A percentile compares a stretch with the other conserved stretches of the same genome.
Evolutionary conservation across 2,113 vertebrate genomes (phyloP).

Genomic region (Rhipidura dahli): DNA sequence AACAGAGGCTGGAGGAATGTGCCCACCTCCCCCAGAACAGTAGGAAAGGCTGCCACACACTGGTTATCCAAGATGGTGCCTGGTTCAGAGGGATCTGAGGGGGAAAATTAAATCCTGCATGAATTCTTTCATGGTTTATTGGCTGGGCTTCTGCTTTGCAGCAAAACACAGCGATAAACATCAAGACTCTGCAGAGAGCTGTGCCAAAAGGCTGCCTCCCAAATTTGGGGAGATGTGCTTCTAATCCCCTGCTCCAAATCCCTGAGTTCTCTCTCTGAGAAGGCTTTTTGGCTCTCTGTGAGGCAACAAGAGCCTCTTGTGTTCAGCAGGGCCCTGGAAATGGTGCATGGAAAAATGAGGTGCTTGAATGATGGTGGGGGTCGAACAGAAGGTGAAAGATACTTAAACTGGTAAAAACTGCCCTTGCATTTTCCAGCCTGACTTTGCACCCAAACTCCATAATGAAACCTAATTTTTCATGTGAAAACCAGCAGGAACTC

Average conservation of each 20-base stretch:
- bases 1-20: not conserved
- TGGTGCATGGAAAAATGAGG: not conserved
- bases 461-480: not conserved
- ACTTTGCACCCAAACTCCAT: not conserved
- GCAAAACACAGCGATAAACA: not conserved
- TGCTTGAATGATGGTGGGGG: not conserved
- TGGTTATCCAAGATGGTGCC: not conserved
- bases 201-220: not conserved
- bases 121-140: not conserved
- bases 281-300: not conserved
- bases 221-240: not conserved
- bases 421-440: not conserved
- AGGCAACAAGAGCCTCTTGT: not conserved
- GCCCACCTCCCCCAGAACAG: not conserved
- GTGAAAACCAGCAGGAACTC: not conserved
- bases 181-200: not conserved
- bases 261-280: not conserved
- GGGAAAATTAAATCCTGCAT: not conserved
- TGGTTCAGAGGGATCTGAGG: not conserved
- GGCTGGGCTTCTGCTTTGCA: not conserved
- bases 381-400: not conserved
- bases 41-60: not conserved
- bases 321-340: not conserved
- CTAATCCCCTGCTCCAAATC: not conserved
- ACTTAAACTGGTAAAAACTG: not conserved